Base-by-base conservation (phyloP, 2,797 vertebrate species). In the Rousettus madagascariensis region DNA sequence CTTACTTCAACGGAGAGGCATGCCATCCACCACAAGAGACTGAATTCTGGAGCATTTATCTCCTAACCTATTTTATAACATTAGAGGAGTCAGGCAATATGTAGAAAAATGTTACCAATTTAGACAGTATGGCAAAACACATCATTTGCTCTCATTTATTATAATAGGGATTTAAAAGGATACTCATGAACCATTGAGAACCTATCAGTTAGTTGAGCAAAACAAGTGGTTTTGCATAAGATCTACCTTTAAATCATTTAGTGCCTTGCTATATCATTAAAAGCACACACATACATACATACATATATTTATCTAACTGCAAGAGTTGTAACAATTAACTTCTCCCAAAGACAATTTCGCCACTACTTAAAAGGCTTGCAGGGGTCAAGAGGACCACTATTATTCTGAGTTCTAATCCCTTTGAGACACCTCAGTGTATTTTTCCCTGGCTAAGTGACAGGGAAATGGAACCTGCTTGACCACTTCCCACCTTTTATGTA, bases 111-210 rank as follows among this genome's bases (percentile, higher is more conserved):
- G 83, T 87, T 83, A 63, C 28, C 83, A 83, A 86, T 91, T 96
- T 91, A 94, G 74, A 86, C 28, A 51, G 75, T 17, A 69, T 0
- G 11, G 78, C 8, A 65, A 94, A 79, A 61, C n/a, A 46, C 53
- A 59, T 43, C 59, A 84, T 94, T 86, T 88, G 72, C 17, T 94
- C 94, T 96, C 74, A 89, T 95, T 91, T 86, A 80, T 94, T 77
- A 36, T 95, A 94, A 97, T 91, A 46, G 69, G 36, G 68, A 91
- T 95, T 96, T 97, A 91, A 97, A 96, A 95, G 86, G 28, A 91
- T 26, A 84, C 65, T 96, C 89, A 89, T 12, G 79, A 95, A 53
- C 65, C 53, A 53, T 43, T 96, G 79, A 96, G 94, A 95, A 55
- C 28, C 92, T 61, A 55, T 86, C 77, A 90, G 82, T 86, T 71